These are phyloP conservation scores for Drosophila navojoa DNA, from an alignment of 1,140 invertebrate genomes.

Conservation along the genomic window DNA sequence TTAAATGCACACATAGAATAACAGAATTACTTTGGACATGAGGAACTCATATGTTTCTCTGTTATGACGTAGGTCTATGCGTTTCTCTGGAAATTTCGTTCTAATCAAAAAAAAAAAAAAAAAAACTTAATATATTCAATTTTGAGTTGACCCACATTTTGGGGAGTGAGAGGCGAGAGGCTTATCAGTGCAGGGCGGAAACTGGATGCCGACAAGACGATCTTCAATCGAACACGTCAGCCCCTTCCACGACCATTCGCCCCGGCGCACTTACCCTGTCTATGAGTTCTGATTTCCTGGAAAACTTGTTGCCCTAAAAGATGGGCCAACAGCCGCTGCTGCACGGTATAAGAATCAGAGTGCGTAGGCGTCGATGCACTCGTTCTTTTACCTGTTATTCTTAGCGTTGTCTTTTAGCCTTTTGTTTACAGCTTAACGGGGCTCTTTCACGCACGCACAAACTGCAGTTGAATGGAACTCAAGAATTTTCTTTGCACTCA, in stretches of 20 bases:
- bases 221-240: constrained; percentile 65
- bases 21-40: constrained; percentile 17
- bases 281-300: constrained; percentile 17
- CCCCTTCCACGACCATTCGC: background rate
- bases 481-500: background rate
- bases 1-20: constrained; percentile 22
- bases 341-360: background rate
- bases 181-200: constrained; percentile 72
- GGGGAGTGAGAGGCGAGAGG: constrained; percentile 3
- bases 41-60: constrained; percentile 28
- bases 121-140: constrained; percentile 26
- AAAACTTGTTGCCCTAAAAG: constrained; percentile 62
- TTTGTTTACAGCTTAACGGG: constrained; percentile 43
- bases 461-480: background rate
- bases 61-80: constrained; percentile 24
- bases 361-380: constrained; percentile 24
- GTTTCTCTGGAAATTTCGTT: constrained; percentile 56
- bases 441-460: constrained; percentile 16
- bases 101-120: constrained; percentile 68
- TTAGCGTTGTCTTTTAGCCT: constrained; percentile 29
- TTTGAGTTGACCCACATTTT: constrained; percentile 64
- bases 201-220: constrained; percentile 17
- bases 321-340: background rate
- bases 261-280: constrained; percentile 37
- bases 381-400: constrained; percentile 17